phyloP scores from a whole-genome alignment of 1,140 invertebrate genomes.

The Caenorhabditis brenneri region DNA sequence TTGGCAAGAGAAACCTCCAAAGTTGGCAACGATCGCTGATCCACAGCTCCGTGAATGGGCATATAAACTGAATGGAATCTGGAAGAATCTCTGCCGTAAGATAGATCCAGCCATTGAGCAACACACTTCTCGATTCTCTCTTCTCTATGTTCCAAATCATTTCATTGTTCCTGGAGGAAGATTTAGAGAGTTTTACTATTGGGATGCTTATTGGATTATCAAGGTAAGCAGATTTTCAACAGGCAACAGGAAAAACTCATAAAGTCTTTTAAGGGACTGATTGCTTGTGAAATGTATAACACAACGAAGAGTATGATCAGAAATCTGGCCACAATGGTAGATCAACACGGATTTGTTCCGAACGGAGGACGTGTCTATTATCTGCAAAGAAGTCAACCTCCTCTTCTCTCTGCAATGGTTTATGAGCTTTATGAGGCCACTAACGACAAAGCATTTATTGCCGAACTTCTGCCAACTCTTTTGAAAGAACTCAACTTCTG shows the following conservation, averaged over 20 bases:
- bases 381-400: conserved; percentile 82
- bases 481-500: conserved; percentile 73
- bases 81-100: conserved; percentile 81
- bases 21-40: conserved; percentile 77
- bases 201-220: conserved; percentile 92
- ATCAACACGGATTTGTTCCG: conserved; percentile 80
- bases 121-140: conserved; percentile 74
- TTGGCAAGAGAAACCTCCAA: conserved; percentile 62
- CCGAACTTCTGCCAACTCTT: conserved; percentile 58
- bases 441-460: conserved; percentile 78
- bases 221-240: conserved; percentile 70
- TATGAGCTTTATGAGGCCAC: conserved; percentile 80
- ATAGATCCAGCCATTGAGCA: conserved; percentile 70
- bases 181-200: conserved; percentile 86
- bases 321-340: conserved; percentile 64
- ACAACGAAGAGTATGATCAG: conserved; percentile 83
- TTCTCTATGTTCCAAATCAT: conserved; percentile 84
- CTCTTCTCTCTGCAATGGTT: conserved; percentile 84
- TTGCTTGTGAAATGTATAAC: conserved; percentile 72
- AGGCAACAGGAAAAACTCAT: background rate
- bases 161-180: conserved; percentile 89
- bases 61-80: conserved; percentile 76
- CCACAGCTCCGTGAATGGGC: conserved; percentile 74
- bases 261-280: conserved; percentile 66
- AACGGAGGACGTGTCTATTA: conserved; percentile 90